A percentile compares a stretch with the other conserved stretches of the same genome.
These are phyloP conservation scores for Dinothrombium tinctorium DNA, from an alignment of 1,140 invertebrate genomes.

Conservation along the genomic window DNA sequence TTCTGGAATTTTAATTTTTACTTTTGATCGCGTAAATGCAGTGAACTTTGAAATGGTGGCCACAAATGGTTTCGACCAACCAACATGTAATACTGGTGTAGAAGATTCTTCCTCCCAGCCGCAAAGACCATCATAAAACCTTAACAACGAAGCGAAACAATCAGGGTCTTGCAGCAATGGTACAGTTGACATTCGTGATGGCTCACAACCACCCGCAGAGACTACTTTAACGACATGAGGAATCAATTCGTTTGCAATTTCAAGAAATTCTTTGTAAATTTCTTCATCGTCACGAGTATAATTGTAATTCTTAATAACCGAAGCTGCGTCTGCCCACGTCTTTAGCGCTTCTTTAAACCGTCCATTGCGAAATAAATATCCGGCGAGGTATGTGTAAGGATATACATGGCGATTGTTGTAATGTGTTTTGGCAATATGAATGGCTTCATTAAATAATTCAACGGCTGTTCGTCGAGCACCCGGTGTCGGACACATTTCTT, in stretches of 20 bases:
- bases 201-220: slow-evolving; percentile 14
- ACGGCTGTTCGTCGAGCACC: slow-evolving; percentile 31
- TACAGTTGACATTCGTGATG: slow-evolving; percentile 3
- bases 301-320: slow-evolving; percentile 78
- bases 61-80: slow-evolving; percentile 81
- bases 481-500: slow-evolving; percentile 41
- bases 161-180: slow-evolving; percentile 40
- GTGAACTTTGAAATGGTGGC: slow-evolving; percentile 87
- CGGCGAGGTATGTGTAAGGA: slow-evolving; percentile 82
- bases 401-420: slow-evolving; percentile 85
- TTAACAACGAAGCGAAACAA: slow-evolving; percentile 63
- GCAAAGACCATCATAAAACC: slow-evolving; percentile 89
- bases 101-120: slow-evolving; percentile 87
- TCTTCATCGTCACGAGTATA: slow-evolving; percentile 77
- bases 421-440: slow-evolving; percentile 40
- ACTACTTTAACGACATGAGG: slow-evolving; percentile 78
- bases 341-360: slow-evolving; percentile 77
- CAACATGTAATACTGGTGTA: slow-evolving; percentile 81
- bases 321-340: slow-evolving; percentile 81
- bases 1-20: slow-evolving; percentile 13
- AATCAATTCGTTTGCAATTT: slow-evolving; percentile 84
- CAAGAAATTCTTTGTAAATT: slow-evolving; percentile 86
- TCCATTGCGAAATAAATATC: slow-evolving; percentile 64
- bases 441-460: slow-evolving; percentile 43
- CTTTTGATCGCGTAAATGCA: slow-evolving; percentile 15